Conservation (phyloP, 2,888 invertebrate species). For the Achlya flavicornis region DNA sequence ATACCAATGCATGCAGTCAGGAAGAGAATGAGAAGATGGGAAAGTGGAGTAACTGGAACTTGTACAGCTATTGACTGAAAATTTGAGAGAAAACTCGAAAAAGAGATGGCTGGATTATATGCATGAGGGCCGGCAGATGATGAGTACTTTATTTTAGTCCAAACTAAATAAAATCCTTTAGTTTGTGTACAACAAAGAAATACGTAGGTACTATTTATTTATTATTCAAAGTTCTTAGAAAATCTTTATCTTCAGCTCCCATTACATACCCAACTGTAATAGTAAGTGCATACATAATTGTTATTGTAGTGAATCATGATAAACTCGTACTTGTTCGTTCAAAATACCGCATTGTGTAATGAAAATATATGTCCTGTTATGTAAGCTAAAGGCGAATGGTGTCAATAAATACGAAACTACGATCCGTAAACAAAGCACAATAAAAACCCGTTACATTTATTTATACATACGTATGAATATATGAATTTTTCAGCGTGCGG, state of each 20-base stretch:
- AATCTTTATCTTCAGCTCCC: background rate
- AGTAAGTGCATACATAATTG: background rate
- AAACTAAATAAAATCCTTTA: background rate
- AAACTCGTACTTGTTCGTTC: background rate
- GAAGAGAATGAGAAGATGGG: no score
- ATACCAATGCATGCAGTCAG: no score
- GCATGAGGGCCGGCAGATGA: no score
- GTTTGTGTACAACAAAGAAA: background rate
- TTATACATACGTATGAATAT: constrained; percentile 52
- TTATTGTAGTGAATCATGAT: background rate
- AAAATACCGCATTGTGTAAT: background rate
- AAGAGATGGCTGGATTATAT: no score
- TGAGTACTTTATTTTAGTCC: no score
- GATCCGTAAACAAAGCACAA: background rate
- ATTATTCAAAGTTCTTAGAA: constrained; percentile 6
- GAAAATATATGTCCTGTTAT: background rate
- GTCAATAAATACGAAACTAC: background rate
- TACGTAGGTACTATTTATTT: background rate
- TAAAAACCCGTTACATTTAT: constrained; percentile 24
- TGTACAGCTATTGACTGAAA: no score
- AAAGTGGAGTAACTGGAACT: no score
- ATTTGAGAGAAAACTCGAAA: no score
- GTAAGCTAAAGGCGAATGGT: background rate
- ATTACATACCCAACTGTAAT: background rate
- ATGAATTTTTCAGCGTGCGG: constrained; percentile 47